Base-by-base conservation (phyloP, 2,888 invertebrate genomes). In the Pilophorus perplexus region DNA sequence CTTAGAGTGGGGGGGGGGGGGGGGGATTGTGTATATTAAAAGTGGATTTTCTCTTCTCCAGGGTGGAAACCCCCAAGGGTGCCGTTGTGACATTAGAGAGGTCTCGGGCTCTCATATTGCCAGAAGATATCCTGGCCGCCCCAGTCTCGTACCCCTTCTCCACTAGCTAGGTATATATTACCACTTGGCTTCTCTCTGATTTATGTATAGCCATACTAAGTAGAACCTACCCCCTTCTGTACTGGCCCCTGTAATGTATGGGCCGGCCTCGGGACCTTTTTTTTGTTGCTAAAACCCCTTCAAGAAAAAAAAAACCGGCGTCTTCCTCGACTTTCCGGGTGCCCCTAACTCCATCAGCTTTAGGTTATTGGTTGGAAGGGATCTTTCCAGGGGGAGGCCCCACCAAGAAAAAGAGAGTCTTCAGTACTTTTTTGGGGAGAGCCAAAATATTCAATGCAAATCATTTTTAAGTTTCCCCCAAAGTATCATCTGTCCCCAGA, bases 191-290 rank as follows among this genome's bases (percentile, higher is more conserved):
- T 59, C 62, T n/a, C 28, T 62, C 62, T 62, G 62, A 62, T 62
- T 62, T 62, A 62, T 62, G 62, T 62, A 62, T 62, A 62, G 62
- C 62, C 62, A 62, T n/a, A n/a, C 62, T 62, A 62, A 62, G 62
- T 62, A 62, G 62, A 62, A 46, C 62, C 62, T 20, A 23, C 62
- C 62, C 28, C 20, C 22, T 8, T 22, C 20, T 55, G 18, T 22
- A 16, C 20, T 37, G n/a, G n/a, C 22, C 54, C 37, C 27, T 62
- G 62, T 62, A 62, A 62, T 62, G 62, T 62, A 62, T 62, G 48
- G 62, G 23, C 46, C 28, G 62, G 62, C 52, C 52, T 42, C 42
- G n/a, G n/a, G n/a, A 14, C 59, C 42, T 59, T 59, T 40, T 59
- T 59, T 12, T 59, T 25, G 14, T 59, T 25, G n/a, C 22, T n/a